These are phyloP conservation scores for Melanostigma gelatinosum DNA, from an alignment of 2,113 vertebrate genomes.

Conservation along the genomic window DNA sequence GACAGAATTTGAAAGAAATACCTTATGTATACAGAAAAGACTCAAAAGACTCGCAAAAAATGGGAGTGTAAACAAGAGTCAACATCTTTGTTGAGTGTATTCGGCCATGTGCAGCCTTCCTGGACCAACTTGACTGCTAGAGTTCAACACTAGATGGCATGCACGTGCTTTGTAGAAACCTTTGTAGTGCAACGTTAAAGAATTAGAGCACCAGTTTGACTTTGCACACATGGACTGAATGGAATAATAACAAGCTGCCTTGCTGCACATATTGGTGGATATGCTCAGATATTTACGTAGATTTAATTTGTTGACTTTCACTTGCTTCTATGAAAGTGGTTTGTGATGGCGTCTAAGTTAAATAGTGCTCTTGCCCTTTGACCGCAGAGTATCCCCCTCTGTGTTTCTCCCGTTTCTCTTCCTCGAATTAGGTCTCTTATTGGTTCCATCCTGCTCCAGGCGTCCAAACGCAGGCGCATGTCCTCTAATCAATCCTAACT, in stretches of 20 bases:
- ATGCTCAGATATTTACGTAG: conserved; percentile 27
- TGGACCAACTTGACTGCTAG: background rate
- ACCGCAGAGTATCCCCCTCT: conserved; percentile 14
- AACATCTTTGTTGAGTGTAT: background rate
- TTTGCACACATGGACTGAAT: conserved; percentile 17
- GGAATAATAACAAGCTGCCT: background rate
- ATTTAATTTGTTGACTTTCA: conserved; percentile 33
- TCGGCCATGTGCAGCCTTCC: background rate
- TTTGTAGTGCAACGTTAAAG: background rate
- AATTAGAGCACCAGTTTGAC: background rate
- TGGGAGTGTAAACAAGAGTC: background rate
- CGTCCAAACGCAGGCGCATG: conserved; percentile 40
- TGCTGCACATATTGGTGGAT: background rate
- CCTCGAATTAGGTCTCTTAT: conserved; percentile 67
- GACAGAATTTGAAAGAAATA: too few species aligned
- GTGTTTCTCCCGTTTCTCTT: conserved; percentile 36
- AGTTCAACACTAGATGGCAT: conserved; percentile 60
- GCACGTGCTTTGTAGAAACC: conserved; percentile 22
- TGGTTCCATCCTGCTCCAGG: conserved; percentile 62
- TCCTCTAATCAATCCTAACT: conserved; percentile 73
- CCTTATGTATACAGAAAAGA: too few species aligned
- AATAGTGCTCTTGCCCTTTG: conserved; percentile 26
- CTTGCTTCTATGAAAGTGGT: background rate
- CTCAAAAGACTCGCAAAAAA: too few species aligned
- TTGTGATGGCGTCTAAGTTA: background rate